A percentile compares a stretch with the other conserved stretches of the same genome.
Evolutionary conservation across 1,140 invertebrate species (phyloP).

Genomic region (Eueides isabella): DNA sequence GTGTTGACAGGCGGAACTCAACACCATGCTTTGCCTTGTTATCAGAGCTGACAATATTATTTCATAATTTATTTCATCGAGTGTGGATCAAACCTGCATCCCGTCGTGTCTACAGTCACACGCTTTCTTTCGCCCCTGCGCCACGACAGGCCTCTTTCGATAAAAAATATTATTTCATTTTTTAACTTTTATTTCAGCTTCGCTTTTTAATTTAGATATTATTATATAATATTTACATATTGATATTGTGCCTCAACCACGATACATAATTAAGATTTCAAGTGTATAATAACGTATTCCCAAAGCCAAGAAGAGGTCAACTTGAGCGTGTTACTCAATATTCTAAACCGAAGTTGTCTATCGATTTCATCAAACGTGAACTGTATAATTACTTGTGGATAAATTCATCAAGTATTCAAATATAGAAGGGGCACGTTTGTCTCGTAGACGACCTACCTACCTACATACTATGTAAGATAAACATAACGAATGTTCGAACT

Average conservation of each 20-base stretch:
- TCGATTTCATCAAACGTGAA: conserved; percentile 10
- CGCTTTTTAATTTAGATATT: too few relatives aligned
- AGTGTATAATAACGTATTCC: neutral
- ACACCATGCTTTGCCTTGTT: too few relatives aligned
- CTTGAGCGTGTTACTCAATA: neutral
- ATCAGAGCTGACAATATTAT: too few relatives aligned
- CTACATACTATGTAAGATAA: neutral
- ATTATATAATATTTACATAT: neutral
- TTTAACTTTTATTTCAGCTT: neutral
- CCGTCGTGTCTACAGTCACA: too few relatives aligned
- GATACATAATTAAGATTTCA: neutral
- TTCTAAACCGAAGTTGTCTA: neutral
- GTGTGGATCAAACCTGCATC: too few relatives aligned
- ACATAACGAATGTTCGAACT: neutral
- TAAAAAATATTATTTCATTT: too few relatives aligned
- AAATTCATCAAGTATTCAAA: conserved; percentile 22
- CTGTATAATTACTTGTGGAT: conserved; percentile 12
- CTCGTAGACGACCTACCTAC: neutral
- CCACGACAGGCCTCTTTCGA: too few relatives aligned
- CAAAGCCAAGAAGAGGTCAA: neutral
- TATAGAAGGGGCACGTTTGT: conserved; percentile 1
- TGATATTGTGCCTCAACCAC: neutral
- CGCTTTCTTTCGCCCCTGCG: too few relatives aligned
- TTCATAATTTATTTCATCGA: too few relatives aligned
- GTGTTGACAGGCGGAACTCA: too few relatives aligned